These are phyloP conservation scores for Pteromalus puparum DNA, from an alignment of 1,140 invertebrate genomes.

Conservation along the genomic window DNA sequence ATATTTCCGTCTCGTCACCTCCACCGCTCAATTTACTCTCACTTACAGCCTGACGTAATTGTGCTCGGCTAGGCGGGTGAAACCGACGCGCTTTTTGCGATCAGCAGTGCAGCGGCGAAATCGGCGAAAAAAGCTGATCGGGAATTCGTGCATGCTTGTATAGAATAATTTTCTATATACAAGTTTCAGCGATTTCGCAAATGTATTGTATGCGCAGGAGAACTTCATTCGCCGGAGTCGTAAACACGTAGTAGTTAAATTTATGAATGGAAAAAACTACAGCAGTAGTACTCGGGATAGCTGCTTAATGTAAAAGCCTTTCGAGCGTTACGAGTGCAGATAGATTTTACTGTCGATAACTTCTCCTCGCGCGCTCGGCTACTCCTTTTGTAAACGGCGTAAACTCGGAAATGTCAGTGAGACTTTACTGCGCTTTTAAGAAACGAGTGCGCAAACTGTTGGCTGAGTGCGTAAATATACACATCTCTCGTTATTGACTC, in stretches of 20 bases:
- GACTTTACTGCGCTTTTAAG: neutral
- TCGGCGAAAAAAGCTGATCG: no score
- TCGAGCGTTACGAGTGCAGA: neutral
- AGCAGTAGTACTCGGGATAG: neutral
- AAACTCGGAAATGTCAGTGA: neutral
- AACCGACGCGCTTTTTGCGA: no score
- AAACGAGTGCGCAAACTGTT: no score
- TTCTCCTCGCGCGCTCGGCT: neutral
- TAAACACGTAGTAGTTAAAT: no score
- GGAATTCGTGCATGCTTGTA: no score
- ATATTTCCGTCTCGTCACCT: neutral
- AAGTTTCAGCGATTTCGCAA: no score
- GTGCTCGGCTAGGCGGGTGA: no score
- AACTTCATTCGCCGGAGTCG: no score
- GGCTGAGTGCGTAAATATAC: neutral
- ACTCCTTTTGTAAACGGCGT: neutral
- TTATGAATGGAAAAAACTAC: no score
- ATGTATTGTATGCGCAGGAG: no score
- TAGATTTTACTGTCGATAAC: neutral
- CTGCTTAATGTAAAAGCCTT: neutral
- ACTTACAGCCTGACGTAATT: neutral
- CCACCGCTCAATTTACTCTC: neutral
- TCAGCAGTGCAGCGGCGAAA: no score
- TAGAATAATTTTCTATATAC: no score
- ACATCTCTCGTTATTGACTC: neutral